Evolutionary conservation across 2,113 vertebrate genomes (phyloP).

Genomic region (Menura novaehollandiae): DNA sequence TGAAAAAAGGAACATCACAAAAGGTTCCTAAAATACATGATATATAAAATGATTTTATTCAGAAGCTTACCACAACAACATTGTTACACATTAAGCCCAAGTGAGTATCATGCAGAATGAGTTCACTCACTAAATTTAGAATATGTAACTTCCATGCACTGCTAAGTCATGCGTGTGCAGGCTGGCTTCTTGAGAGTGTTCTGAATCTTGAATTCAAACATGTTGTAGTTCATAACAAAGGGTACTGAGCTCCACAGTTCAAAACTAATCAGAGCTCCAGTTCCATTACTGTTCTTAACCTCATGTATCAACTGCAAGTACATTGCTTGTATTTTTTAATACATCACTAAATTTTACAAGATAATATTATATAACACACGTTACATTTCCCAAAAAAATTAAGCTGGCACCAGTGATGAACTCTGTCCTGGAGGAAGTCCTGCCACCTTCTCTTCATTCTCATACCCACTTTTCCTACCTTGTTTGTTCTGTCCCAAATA

Average conservation of each 20-base stretch:
- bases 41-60: neutral
- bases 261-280: neutral
- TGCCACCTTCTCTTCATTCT: neutral
- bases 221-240: neutral
- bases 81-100: neutral
- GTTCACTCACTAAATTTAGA: neutral
- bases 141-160: neutral
- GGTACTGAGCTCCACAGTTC: neutral
- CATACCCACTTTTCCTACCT: neutral
- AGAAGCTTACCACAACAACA: neutral
- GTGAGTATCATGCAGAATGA: neutral
- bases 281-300: neutral
- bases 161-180: neutral
- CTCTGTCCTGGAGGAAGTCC: neutral
- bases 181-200: neutral
- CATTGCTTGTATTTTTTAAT: neutral
- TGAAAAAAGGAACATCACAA: neutral
- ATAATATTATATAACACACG: neutral
- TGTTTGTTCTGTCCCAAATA: neutral
- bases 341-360: neutral
- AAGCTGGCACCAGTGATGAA: neutral
- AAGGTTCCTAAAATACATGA: neutral
- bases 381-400: neutral
- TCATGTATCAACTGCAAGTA: neutral
- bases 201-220: neutral